Percentiles rank a stretch among this genome's conserved stretches.
phyloP scores from a whole-genome alignment of 2,888 invertebrate genomes.

The Pocota personata region DNA sequence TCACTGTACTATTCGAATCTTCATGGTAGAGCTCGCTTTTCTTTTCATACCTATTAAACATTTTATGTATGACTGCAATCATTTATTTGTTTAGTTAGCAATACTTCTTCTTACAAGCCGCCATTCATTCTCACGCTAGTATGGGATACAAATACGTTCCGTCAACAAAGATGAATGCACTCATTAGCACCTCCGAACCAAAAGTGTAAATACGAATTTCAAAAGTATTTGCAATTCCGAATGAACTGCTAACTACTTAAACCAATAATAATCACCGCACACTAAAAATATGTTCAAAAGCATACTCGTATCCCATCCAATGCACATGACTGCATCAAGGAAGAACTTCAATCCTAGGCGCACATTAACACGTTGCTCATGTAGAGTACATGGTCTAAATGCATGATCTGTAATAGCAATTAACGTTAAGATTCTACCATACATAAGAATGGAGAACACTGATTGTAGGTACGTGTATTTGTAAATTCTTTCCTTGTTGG shows the following conservation, averaged over 20 bases:
- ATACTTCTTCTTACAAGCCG: slow-evolving; percentile 20
- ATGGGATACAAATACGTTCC: slow-evolving; percentile 36
- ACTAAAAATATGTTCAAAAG: no score
- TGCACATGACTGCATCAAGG: not conserved
- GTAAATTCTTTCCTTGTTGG: slow-evolving; percentile 6
- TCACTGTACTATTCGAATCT: no score
- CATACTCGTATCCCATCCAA: slow-evolving; percentile 5
- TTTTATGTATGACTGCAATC: no score
- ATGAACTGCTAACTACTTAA: slow-evolving; percentile 57
- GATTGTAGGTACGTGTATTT: not conserved
- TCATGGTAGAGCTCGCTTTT: no score
- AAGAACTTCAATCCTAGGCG: slow-evolving; percentile 9
- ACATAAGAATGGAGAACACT: slow-evolving; percentile 44
- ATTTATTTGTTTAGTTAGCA: slow-evolving; percentile 25
- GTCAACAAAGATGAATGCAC: slow-evolving; percentile 65
- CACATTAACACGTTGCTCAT: slow-evolving; percentile 21
- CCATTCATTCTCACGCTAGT: slow-evolving; percentile 3
- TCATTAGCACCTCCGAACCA: slow-evolving; percentile 58
- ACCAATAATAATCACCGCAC: slow-evolving; percentile 35
- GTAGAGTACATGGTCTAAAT: slow-evolving; percentile 34
- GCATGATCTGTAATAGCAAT: slow-evolving; percentile 68
- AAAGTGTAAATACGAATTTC: slow-evolving; percentile 50
- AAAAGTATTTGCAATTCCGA: slow-evolving; percentile 40
- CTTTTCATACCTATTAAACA: no score
- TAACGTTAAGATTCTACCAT: slow-evolving; percentile 51